phyloP scores from a whole-genome alignment of 2,113 vertebrate species.

The Haplochromis vanheusdeni region DNA sequence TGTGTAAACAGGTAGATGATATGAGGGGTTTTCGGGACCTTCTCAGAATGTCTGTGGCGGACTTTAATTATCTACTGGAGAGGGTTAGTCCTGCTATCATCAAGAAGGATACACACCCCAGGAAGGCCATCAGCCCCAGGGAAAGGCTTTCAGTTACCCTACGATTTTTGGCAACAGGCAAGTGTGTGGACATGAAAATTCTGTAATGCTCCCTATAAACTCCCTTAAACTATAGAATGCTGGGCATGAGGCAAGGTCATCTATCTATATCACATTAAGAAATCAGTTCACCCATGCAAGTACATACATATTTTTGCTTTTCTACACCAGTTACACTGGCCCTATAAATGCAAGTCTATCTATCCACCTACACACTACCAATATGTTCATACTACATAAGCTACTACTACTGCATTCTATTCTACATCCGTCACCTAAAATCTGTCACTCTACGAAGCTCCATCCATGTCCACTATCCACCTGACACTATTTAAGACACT shows the following conservation, averaged over 20 bases:
- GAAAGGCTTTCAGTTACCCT: background rate
- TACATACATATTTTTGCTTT: no score
- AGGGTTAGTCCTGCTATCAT: background rate
- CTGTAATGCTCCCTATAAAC: no score
- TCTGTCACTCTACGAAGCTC: background rate
- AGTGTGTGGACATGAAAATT: background rate
- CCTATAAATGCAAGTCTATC: no score
- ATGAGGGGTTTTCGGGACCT: background rate
- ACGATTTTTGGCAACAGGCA: background rate
- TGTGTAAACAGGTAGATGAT: background rate
- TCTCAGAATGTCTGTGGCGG: background rate
- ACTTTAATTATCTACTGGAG: background rate
- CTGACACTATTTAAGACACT: background rate
- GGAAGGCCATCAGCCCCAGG: background rate
- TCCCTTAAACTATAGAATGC: no score
- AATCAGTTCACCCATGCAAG: no score
- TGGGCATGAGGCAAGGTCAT: no score
- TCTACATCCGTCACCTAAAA: fast-evolving
- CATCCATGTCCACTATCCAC: background rate
- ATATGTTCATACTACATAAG: background rate
- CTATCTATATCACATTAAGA: no score
- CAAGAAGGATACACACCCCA: background rate
- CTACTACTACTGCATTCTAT: fast-evolving
- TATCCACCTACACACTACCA: no score
- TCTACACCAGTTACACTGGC: no score